Evolutionary conservation across 35 echinoderm and acorn worm species (phyloP).

Genomic region (Anneissia japonica): DNA sequence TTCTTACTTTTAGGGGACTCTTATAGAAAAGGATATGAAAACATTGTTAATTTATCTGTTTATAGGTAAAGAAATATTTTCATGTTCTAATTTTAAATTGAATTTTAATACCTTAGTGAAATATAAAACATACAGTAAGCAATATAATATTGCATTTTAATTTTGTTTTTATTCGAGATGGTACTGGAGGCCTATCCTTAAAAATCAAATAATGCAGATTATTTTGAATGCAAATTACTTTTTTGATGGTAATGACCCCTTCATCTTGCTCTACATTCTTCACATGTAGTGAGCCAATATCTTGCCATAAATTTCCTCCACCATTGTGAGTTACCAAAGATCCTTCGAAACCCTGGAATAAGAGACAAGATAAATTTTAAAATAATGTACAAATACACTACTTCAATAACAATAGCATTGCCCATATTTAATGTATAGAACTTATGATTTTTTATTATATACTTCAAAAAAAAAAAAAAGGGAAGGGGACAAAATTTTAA

Average conservation of each 20-base stretch:
- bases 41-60: no score
- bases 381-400: slow-evolving; percentile 1
- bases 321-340: neutral
- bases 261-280: neutral
- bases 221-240: no score
- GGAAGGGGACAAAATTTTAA: neutral
- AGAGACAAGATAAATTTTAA: neutral
- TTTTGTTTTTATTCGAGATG: no score
- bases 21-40: no score
- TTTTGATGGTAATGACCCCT: neutral
- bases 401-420: slow-evolving; percentile 5
- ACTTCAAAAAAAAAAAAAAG: slow-evolving; percentile 27
- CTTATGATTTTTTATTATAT: slow-evolving; percentile 19
- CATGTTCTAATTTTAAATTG: no score
- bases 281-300: neutral
- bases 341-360: neutral
- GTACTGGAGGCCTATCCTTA: no score
- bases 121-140: no score
- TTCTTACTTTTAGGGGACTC: no score
- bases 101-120: no score
- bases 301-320: neutral
- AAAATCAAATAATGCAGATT: no score
- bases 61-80: no score
- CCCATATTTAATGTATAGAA: slow-evolving; percentile 5
- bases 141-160: no score